Conservation (phyloP, 2,888 invertebrate species). For the Cheilosia vernalis region DNA sequence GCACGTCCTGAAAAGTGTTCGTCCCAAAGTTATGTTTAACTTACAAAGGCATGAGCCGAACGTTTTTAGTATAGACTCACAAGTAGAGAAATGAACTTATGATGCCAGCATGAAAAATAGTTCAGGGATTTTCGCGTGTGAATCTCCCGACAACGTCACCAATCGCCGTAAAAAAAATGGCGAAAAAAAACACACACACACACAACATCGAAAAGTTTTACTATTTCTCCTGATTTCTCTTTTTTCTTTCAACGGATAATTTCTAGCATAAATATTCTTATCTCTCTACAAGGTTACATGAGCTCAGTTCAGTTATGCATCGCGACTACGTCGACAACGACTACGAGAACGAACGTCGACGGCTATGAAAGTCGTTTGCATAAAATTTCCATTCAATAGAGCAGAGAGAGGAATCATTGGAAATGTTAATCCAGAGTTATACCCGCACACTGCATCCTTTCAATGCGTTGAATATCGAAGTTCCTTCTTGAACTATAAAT, state of each 20-base stretch:
- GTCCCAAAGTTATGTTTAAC: slow-evolving; percentile 63
- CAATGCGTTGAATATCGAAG: slow-evolving; percentile 69
- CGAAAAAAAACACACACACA: slow-evolving; percentile 39
- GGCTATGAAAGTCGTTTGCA: slow-evolving; percentile 73
- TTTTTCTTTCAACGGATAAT: slow-evolving; percentile 56
- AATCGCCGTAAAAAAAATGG: slow-evolving; percentile 37
- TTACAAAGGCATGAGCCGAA: slow-evolving; percentile 62
- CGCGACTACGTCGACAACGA: slow-evolving; percentile 47
- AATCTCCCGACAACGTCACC: slow-evolving; percentile 47
- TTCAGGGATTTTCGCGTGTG: slow-evolving; percentile 65
- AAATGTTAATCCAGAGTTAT: slow-evolving; percentile 74
- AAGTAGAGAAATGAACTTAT: slow-evolving; percentile 62
- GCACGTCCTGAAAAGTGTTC: slow-evolving; percentile 42
- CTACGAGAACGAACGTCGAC: slow-evolving; percentile 35
- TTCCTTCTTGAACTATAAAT: slow-evolving; percentile 67
- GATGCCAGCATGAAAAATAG: slow-evolving; percentile 66
- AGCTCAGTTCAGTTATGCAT: slow-evolving; percentile 67
- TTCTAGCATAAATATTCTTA: slow-evolving; percentile 70
- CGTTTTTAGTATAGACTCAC: slow-evolving; percentile 51
- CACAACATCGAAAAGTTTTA: slow-evolving; percentile 63
- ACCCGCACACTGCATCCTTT: slow-evolving; percentile 66
- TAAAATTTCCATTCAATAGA: slow-evolving; percentile 73
- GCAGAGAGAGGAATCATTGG: slow-evolving; percentile 64
- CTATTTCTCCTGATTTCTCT: slow-evolving; percentile 12
- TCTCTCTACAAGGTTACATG: slow-evolving; percentile 70